These are phyloP conservation scores for Paradisaea rubra DNA, from an alignment of 2,113 vertebrate species.

Conservation along the genomic window DNA sequence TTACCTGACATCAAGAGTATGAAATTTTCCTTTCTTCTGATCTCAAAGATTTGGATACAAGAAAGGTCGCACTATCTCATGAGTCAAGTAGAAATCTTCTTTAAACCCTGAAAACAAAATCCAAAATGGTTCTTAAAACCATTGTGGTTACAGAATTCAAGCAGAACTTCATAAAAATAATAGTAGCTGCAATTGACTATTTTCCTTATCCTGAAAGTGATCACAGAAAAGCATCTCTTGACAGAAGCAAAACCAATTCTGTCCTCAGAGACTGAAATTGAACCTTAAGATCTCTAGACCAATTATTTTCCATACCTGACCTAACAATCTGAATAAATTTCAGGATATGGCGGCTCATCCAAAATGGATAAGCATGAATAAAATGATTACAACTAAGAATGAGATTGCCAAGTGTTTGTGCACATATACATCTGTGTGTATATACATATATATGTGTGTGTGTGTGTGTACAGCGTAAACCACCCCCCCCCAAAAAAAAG, in stretches of 20 bases:
- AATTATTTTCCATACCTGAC: not conserved
- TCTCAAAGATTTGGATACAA: conserved; percentile 65
- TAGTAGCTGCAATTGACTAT: not conserved
- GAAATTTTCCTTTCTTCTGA: conserved; percentile 66
- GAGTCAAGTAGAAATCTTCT: conserved; percentile 66
- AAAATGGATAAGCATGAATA: not conserved
- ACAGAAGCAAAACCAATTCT: not conserved
- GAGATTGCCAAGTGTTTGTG: not conserved
- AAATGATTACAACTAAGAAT: not conserved
- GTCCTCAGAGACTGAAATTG: not conserved
- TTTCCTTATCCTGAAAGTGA: not conserved
- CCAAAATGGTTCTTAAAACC: conserved; percentile 67
- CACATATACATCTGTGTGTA: not conserved
- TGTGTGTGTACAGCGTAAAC: not conserved
- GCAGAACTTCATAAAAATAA: conserved; percentile 41
- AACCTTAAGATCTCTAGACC: not conserved
- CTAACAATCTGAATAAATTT: not conserved
- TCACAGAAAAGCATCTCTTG: not conserved
- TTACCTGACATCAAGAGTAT: conserved; percentile 68
- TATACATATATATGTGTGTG: accelerated
- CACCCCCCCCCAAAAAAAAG: accelerated
- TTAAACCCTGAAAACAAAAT: conserved; percentile 66
- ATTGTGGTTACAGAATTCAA: conserved; percentile 57
- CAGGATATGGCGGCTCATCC: not conserved
- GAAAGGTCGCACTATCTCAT: conserved; percentile 63